Evolutionary conservation across 2,888 invertebrate species (phyloP).

Genomic region (Tenthredo notha): DNA sequence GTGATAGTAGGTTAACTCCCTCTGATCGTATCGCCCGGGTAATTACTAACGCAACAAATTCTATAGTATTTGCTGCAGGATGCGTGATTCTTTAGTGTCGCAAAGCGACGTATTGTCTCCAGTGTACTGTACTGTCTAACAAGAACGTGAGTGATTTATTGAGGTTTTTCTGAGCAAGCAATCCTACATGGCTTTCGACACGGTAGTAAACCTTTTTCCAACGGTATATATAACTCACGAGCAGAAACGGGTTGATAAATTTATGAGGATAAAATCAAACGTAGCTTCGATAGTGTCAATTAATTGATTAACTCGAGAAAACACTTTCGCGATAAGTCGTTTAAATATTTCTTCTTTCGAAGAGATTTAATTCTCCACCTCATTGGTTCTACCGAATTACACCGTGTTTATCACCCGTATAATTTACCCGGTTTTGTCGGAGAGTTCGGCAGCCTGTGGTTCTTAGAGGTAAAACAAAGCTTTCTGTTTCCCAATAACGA

Average conservation of each 20-base stretch:
- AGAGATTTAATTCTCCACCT: constrained; percentile 66
- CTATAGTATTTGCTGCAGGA: constrained; percentile 51
- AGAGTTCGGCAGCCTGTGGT: constrained; percentile 20
- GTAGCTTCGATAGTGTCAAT: not conserved
- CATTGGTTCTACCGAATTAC: constrained; percentile 62
- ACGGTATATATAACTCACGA: constrained; percentile 1
- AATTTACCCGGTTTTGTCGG: constrained; percentile 47
- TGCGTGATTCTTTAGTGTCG: constrained; percentile 49
- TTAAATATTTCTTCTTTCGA: constrained; percentile 3
- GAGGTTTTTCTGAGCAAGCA: constrained; percentile 34
- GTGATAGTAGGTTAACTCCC: constrained; percentile 76
- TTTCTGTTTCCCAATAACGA: constrained; percentile 72
- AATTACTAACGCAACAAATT: constrained; percentile 66
- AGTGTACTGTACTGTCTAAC: constrained; percentile 8
- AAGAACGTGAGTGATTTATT: constrained; percentile 46
- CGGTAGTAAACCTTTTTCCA: not conserved
- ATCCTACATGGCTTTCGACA: constrained; percentile 22
- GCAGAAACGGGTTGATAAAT: not conserved
- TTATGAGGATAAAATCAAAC: not conserved
- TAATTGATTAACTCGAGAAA: constrained; percentile 43
- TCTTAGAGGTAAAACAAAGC: constrained; percentile 44
- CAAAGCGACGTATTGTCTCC: constrained; percentile 49
- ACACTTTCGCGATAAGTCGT: constrained; percentile 44
- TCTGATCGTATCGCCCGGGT: constrained; percentile 72
- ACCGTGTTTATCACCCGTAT: constrained; percentile 56